A percentile compares a stretch with the other conserved stretches of the same genome.
phyloP scores from a whole-genome alignment of 2,113 vertebrate genomes.

The Vidua macroura region DNA sequence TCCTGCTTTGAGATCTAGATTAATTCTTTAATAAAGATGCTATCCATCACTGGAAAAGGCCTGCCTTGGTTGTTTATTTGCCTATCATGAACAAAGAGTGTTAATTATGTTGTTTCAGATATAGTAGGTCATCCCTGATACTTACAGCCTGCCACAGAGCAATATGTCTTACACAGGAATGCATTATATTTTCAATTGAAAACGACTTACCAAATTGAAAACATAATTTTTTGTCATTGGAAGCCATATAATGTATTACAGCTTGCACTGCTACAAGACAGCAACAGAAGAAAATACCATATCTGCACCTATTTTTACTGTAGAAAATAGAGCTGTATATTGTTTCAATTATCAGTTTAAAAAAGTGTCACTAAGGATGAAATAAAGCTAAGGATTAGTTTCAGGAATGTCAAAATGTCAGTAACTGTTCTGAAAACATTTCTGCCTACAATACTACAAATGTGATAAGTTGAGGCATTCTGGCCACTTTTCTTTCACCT shows the following conservation, averaged over 20 bases:
- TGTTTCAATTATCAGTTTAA: background rate
- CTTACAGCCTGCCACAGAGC: constrained; percentile 18
- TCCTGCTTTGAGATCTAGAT: constrained; percentile 32
- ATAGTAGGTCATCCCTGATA: constrained; percentile 32
- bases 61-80: constrained; percentile 56
- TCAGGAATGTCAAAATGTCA: background rate
- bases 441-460: background rate
- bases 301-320: background rate
- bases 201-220: constrained; percentile 39
- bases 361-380: background rate
- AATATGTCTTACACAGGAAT: constrained; percentile 24
- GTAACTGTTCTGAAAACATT: background rate
- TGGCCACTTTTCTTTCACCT: background rate
- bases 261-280: background rate
- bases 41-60: constrained; percentile 49
- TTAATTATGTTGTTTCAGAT: constrained; percentile 59
- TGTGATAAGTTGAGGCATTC: background rate
- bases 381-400: background rate
- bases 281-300: background rate
- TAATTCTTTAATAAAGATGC: constrained; percentile 62
- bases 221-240: constrained; percentile 33
- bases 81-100: constrained; percentile 44
- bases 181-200: constrained; percentile 43
- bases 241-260: background rate
- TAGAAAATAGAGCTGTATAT: background rate